Evolutionary conservation across 2,888 invertebrate species (phyloP).

Genomic region (Willowsia nigromaculata): DNA sequence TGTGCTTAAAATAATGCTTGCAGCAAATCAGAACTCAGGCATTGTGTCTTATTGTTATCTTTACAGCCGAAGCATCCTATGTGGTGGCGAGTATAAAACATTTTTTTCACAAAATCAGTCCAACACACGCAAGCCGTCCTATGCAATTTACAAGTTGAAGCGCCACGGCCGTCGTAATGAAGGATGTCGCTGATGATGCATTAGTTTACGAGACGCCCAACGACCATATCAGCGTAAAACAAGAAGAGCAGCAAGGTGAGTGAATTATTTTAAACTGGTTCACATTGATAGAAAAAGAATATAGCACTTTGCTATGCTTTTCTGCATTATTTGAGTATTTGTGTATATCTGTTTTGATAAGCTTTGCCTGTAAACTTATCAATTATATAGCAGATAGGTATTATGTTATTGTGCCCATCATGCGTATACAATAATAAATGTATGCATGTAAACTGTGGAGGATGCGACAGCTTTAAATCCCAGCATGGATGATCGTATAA

Average conservation of each 20-base stretch:
- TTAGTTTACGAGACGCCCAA: slow-evolving; percentile 39
- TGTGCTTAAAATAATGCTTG: not conserved
- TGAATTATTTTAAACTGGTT: slow-evolving; percentile 70
- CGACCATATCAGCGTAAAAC: slow-evolving; percentile 10
- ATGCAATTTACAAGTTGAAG: slow-evolving; percentile 4
- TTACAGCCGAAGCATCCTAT: not conserved
- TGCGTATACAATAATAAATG: not conserved
- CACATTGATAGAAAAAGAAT: slow-evolving; percentile 48
- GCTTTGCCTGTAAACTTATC: not conserved
- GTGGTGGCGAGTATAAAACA: slow-evolving; percentile 2
- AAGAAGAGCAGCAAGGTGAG: slow-evolving; percentile 59
- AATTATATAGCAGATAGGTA: not conserved
- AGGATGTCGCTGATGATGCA: slow-evolving; percentile 21
- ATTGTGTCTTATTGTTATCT: not conserved
- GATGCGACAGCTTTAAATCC: not conserved
- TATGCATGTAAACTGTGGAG: not conserved
- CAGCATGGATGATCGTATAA: not conserved
- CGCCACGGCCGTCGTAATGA: slow-evolving; percentile 44
- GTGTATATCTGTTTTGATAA: slow-evolving; percentile 22
- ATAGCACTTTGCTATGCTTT: not conserved
- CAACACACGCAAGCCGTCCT: not conserved
- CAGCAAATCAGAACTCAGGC: not conserved
- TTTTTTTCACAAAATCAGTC: slow-evolving; percentile 6
- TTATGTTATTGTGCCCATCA: not conserved
- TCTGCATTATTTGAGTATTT: not conserved